Base-by-base conservation (phyloP, 2,888 invertebrate genomes). In the Baccha elongata region DNA sequence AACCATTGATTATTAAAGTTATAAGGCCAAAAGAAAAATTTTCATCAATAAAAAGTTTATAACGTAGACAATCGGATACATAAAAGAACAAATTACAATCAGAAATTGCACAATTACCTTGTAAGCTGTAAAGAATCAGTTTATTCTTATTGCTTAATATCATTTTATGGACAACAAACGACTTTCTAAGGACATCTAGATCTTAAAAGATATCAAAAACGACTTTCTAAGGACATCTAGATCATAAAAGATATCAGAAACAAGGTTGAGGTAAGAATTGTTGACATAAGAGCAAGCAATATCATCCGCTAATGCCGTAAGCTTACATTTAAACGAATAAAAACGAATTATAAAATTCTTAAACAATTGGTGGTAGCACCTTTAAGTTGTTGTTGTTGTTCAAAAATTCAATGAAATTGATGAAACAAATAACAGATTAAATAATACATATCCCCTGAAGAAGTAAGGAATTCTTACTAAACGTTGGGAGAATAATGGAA, bases 101-200 rank as follows among this genome's bases (percentile, higher is more conserved):
- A 13, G 3, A 4, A 13, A 42, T 13, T 7, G 4, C 2, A 4
- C 23, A 1, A 7, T 10, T 19, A 8, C 48, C 48, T 50, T 50
- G 7, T 8, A 50, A 1, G 10, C 50, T 50, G 8, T 21, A 50
- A 50, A 50, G 26, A n/a, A 50, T 50, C 0, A 26, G 10, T 50
- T 50, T 50, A 0, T 8, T 26, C 3, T 26, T 50, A 8, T 26
- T 15, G 23, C 26, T 48, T 11, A 26, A 48, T 4, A 48, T 13
- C 26, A 48, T 48, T 48, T 48, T 26, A 48, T 23, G 26, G n/a
- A 1, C 1, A 13, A 26, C 23, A 26, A 48, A 48, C n/a, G 13
- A 48, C 13, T 13, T 7, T 48, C 48, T 48, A n/a, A 48, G 11
- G 23, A 48, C 17, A 48, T n/a, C 46, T n/a, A 23, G 21, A 48